These are phyloP conservation scores for Argopecten irradians DNA, from an alignment of 1,140 invertebrate genomes.

Conservation along the genomic window DNA sequence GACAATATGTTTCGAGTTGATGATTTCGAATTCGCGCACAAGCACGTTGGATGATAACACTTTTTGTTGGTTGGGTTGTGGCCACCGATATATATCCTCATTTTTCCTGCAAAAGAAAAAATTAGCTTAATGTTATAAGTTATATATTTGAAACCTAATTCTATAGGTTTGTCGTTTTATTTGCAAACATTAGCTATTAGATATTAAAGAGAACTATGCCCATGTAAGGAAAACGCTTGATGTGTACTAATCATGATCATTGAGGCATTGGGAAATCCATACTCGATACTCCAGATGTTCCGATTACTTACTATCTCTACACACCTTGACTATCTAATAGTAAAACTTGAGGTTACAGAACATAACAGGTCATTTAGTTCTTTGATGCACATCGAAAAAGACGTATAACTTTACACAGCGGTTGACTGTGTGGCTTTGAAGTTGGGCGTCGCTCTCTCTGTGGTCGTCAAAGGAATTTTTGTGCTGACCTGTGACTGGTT, in stretches of 20 bases:
- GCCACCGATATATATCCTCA: slow-evolving; percentile 70
- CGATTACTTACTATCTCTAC: too few relatives aligned
- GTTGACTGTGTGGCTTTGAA: too few relatives aligned
- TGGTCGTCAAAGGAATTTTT: too few relatives aligned
- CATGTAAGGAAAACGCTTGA: not conserved
- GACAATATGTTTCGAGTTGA: not conserved
- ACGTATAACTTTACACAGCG: not conserved
- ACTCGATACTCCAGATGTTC: too few relatives aligned
- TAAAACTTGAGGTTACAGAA: too few relatives aligned
- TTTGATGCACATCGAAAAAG: too few relatives aligned
- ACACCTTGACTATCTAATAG: too few relatives aligned
- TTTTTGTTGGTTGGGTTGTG: slow-evolving; percentile 72
- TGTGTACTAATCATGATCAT: not conserved
- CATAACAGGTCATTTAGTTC: too few relatives aligned
- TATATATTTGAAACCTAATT: not conserved
- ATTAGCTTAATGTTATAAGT: not conserved
- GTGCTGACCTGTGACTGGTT: too few relatives aligned
- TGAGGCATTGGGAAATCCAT: not conserved
- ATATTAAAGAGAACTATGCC: too few relatives aligned
- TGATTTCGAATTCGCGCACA: slow-evolving; percentile 41
- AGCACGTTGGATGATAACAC: slow-evolving; percentile 66
- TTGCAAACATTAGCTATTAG: too few relatives aligned
- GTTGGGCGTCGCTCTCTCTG: too few relatives aligned
- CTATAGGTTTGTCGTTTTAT: not conserved
- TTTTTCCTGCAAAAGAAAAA: slow-evolving; percentile 61